These are phyloP conservation scores for Ciconia boyciana DNA, from an alignment of 2,113 vertebrate genomes.

Conservation along the genomic window DNA sequence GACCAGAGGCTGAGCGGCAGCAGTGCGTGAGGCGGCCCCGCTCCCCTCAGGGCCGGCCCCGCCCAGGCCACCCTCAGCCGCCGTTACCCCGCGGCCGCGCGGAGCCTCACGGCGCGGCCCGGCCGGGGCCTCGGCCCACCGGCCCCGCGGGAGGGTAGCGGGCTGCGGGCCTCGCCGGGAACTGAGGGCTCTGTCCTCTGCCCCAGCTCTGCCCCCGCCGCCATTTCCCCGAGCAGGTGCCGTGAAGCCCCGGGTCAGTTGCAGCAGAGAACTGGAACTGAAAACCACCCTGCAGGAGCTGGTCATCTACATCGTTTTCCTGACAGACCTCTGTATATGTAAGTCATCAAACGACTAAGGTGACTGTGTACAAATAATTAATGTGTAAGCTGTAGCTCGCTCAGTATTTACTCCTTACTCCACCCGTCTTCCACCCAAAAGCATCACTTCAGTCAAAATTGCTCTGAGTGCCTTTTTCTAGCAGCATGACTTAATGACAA, in stretches of 20 bases:
- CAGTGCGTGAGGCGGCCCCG: background rate
- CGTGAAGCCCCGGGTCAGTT: background rate
- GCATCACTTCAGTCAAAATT: accelerated
- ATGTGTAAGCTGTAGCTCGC: accelerated
- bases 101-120: background rate
- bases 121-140: background rate
- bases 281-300: slow-evolving; percentile 49
- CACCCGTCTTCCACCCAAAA: background rate
- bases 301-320: slow-evolving; percentile 52
- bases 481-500: background rate
- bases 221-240: slow-evolving; percentile 1
- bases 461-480: background rate
- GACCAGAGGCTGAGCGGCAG: background rate
- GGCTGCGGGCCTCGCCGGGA: background rate
- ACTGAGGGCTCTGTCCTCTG: accelerated
- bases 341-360: background rate
- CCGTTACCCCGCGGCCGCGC: background rate
- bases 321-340: slow-evolving; percentile 60
- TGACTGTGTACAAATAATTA: accelerated
- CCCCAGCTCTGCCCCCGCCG: background rate
- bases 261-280: slow-evolving; percentile 29
- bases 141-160: background rate
- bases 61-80: no score
- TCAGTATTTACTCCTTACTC: background rate
- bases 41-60: background rate